Evolutionary conservation across 2,888 invertebrate genomes (phyloP).

Genomic region (Microplitis manilae): DNA sequence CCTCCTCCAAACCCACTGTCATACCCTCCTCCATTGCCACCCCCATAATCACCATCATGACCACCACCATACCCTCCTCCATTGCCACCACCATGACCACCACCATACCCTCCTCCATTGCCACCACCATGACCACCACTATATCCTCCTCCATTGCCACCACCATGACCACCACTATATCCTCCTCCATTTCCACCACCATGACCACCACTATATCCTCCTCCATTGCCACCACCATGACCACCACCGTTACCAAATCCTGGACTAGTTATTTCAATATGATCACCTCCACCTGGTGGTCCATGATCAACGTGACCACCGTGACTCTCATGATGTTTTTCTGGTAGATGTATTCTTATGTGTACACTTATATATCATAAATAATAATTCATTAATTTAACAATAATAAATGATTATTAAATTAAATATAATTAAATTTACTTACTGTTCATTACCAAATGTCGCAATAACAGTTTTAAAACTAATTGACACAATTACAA

Average conservation of each 20-base stretch:
- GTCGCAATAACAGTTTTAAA: slow-evolving; percentile 57
- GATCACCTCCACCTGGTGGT: slow-evolving; percentile 45
- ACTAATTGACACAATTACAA: slow-evolving; percentile 54
- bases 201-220: slow-evolving; percentile 29
- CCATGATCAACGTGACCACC: slow-evolving; percentile 50
- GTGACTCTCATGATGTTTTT: slow-evolving; percentile 58
- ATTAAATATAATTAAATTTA: slow-evolving; percentile 26
- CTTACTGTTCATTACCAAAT: slow-evolving; percentile 66
- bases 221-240: slow-evolving; percentile 3
- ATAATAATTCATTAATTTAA: slow-evolving; percentile 12
- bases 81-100: not conserved
- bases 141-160: slow-evolving; percentile 38
- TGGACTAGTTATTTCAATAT: slow-evolving; percentile 55
- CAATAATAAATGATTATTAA: not conserved
- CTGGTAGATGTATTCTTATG: slow-evolving; percentile 62
- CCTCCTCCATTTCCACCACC: slow-evolving; percentile 33
- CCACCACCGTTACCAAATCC: slow-evolving; percentile 45
- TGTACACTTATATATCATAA: slow-evolving; percentile 58
- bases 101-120: slow-evolving; percentile 32
- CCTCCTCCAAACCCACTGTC: slow-evolving; percentile 35
- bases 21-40: slow-evolving; percentile 25
- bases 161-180: slow-evolving; percentile 31
- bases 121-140: not conserved
- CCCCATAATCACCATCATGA: slow-evolving; percentile 25
- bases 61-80: slow-evolving; percentile 24